Conservation (phyloP, 2,888 invertebrate genomes). For the Desoria tigrina region DNA sequence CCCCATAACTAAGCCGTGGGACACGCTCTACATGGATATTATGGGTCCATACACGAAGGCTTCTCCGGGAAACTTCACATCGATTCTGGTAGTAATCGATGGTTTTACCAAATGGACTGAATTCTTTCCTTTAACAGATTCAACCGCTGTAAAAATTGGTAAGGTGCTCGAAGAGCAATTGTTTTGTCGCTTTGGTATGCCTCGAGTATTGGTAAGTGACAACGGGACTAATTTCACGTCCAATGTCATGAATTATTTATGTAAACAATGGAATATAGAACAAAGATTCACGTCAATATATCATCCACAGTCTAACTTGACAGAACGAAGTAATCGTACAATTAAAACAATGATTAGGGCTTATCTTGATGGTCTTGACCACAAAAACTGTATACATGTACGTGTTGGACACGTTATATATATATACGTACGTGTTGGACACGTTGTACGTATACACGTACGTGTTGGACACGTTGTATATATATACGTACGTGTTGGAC, state of each 20-base stretch:
- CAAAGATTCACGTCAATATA: slow-evolving; percentile 9
- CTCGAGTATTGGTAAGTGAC: background rate
- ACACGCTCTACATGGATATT: slow-evolving; percentile 20
- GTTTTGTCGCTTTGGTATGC: slow-evolving; percentile 12
- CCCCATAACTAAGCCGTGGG: slow-evolving; percentile 9
- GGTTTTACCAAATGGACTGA: background rate
- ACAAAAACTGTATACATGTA: background rate
- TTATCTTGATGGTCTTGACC: background rate
- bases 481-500: no score
- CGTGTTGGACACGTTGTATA: no score
- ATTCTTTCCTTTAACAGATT: slow-evolving; percentile 7
- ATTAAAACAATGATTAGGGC: slow-evolving; percentile 8
- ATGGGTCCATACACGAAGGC: background rate
- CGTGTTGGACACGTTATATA: no score
- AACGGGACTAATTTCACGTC: slow-evolving; percentile 8
- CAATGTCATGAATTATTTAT: slow-evolving; percentile 11
- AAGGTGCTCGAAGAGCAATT: slow-evolving; percentile 3
- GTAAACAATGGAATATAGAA: slow-evolving; percentile 10
- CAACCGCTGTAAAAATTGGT: background rate
- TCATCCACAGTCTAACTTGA: slow-evolving; percentile 11
- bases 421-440: no score
- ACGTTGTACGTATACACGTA: no score
- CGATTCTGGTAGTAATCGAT: slow-evolving; percentile 1
- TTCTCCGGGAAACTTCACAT: background rate
- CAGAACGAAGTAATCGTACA: slow-evolving; percentile 16